A percentile compares a stretch with the other conserved stretches of the same genome.
Conservation (phyloP, 2,888 invertebrate species). For the Ommatoiulus sabulosus region DNA sequence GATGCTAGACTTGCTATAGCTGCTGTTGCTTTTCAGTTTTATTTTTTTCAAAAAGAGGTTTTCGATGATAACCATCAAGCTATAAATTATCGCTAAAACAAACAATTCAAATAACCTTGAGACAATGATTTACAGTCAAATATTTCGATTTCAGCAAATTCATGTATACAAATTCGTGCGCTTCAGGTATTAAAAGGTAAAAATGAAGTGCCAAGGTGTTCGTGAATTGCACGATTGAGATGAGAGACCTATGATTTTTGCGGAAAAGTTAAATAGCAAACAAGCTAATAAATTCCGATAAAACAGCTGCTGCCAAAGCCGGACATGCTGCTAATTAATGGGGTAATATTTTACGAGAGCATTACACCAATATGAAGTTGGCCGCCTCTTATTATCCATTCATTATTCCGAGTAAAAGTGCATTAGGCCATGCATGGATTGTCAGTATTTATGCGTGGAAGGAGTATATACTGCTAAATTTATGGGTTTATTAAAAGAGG, state of each 20-base stretch:
- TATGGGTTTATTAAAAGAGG: not conserved
- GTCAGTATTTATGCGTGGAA: not conserved
- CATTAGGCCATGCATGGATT: not conserved
- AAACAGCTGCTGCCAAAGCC: conserved; percentile 32
- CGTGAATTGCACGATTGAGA: not conserved
- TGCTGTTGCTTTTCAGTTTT: too few relatives aligned
- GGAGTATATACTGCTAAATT: not conserved
- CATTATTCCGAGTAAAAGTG: conserved; percentile 13
- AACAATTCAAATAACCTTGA: not conserved
- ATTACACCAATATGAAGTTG: conserved; percentile 35
- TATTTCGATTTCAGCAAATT: not conserved
- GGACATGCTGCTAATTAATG: conserved; percentile 47
- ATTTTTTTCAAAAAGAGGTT: too few relatives aligned
- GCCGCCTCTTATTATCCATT: not conserved
- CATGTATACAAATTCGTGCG: not conserved
- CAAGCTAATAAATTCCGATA: conserved; percentile 11
- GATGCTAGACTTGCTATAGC: too few relatives aligned
- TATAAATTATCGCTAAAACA: not conserved
- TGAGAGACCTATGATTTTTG: not conserved
- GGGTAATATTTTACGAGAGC: conserved; percentile 44
- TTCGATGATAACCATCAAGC: too few relatives aligned
- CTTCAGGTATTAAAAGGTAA: not conserved
- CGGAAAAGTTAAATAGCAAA: not conserved
- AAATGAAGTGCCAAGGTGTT: not conserved
- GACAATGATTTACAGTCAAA: not conserved